A percentile compares a stretch with the other conserved stretches of the same genome.
Evolutionary conservation across 1,140 invertebrate genomes (phyloP).

Genomic region (Palaemon carinicauda): DNA sequence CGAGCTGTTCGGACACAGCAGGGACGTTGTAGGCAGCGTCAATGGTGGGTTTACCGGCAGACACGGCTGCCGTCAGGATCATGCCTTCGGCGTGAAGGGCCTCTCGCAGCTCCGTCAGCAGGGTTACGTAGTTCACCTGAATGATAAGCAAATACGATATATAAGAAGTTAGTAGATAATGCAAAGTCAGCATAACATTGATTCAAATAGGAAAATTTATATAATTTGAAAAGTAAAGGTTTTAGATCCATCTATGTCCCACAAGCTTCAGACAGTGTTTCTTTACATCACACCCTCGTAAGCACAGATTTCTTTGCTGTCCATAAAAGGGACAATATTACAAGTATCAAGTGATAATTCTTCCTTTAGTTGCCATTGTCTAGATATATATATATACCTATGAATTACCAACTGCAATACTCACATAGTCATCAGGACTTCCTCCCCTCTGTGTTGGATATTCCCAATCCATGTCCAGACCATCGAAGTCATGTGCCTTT

Average conservation of each 20-base stretch:
- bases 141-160: neutral
- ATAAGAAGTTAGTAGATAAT: neutral
- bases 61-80: slow-evolving; percentile 70
- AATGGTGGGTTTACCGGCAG: slow-evolving; percentile 66
- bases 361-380: too few species aligned
- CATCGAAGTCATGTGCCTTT: slow-evolving; percentile 28
- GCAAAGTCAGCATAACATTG: neutral
- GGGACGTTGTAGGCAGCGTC: slow-evolving; percentile 66
- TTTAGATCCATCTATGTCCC: too few species aligned
- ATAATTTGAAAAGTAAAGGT: too few species aligned
- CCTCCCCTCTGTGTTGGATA: slow-evolving; percentile 31
- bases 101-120: slow-evolving; percentile 4
- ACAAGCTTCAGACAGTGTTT: too few species aligned
- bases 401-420: too few species aligned
- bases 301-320: too few species aligned
- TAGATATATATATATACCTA: too few species aligned
- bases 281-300: too few species aligned
- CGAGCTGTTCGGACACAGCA: slow-evolving; percentile 65
- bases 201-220: too few species aligned
- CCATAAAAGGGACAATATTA: too few species aligned
- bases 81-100: neutral
- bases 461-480: slow-evolving; percentile 36
- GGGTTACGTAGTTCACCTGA: slow-evolving; percentile 6
- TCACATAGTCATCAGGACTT: slow-evolving; percentile 13
- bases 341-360: too few species aligned